A percentile compares a stretch with the other conserved stretches of the same genome.
Conservation (phyloP, 2,888 invertebrate genomes). For the Campoletis raptor region DNA sequence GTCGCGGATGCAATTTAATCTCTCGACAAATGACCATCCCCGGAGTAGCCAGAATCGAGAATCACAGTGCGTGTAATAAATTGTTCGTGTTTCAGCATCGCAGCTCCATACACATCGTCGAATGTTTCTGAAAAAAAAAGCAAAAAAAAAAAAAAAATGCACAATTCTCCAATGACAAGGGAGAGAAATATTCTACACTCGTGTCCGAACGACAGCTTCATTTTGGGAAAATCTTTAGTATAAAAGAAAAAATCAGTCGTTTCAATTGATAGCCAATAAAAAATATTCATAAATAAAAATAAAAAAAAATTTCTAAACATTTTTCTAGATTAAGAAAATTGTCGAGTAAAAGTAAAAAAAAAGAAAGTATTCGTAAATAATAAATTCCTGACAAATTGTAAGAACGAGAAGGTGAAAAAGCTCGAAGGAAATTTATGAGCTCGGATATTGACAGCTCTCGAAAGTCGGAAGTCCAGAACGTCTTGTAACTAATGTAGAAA, state of each 20-base stretch:
- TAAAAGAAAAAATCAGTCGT: not conserved
- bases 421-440: not conserved
- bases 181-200: not conserved
- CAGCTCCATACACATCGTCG: not conserved
- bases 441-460: not conserved
- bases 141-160: not conserved
- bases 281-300: not conserved
- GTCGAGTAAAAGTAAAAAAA: no score
- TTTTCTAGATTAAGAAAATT: not conserved
- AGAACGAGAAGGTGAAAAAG: not conserved
- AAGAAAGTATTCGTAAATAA: not conserved
- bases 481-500: not conserved
- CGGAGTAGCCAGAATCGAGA: conserved; percentile 51
- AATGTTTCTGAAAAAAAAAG: conserved; percentile 2
- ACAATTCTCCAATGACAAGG: not conserved
- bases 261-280: not conserved
- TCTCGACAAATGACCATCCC: conserved; percentile 67
- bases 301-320: not conserved
- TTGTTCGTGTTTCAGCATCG: conserved; percentile 34
- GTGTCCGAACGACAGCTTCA: not conserved
- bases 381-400: not conserved
- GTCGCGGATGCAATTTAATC: conserved; percentile 69
- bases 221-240: not conserved
- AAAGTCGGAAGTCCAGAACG: not conserved
- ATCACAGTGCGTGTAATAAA: conserved; percentile 69